Conservation (phyloP, 2,888 invertebrate species). For the Catocala fraxini region DNA sequence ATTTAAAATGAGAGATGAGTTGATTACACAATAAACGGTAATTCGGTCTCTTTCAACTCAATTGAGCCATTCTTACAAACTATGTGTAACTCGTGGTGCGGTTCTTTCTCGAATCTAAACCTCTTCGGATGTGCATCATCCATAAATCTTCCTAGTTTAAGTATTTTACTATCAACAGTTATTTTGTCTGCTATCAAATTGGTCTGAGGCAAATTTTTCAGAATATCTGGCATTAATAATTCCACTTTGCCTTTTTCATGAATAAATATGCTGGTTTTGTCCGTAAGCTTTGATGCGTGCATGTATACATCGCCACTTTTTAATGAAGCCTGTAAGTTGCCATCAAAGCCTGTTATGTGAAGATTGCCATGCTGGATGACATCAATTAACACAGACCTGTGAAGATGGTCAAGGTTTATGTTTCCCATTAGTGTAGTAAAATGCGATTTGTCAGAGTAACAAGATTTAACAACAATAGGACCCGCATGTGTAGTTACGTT, state of each 20-base stretch:
- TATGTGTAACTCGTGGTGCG: constrained; percentile 79
- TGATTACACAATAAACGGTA: constrained; percentile 73
- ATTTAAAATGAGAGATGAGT: constrained; percentile 33
- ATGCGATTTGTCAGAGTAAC: constrained; percentile 82
- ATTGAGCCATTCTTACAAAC: constrained; percentile 86
- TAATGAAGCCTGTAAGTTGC: constrained; percentile 78
- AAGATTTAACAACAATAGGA: constrained; percentile 78
- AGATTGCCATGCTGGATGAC: constrained; percentile 82
- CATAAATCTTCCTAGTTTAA: constrained; percentile 81
- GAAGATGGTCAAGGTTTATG: constrained; percentile 73
- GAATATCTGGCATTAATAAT: constrained; percentile 75
- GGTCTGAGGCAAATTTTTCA: constrained; percentile 79
- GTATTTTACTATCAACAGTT: constrained; percentile 78
- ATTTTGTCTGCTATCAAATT: constrained; percentile 85
- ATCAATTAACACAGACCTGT: constrained; percentile 79
- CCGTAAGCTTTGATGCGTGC: constrained; percentile 77
- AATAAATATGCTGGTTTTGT: constrained; percentile 84
- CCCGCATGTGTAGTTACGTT: constrained; percentile 78
- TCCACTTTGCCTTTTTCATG: constrained; percentile 85
- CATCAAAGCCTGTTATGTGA: constrained; percentile 79
- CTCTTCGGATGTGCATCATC: constrained; percentile 81
- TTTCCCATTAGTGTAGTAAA: constrained; percentile 83
- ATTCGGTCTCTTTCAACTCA: constrained; percentile 77
- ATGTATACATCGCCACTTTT: constrained; percentile 83
- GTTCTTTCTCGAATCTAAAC: constrained; percentile 80